Conservation (phyloP, 2,113 vertebrate species). For the Erythrolamprus reginae region DNA sequence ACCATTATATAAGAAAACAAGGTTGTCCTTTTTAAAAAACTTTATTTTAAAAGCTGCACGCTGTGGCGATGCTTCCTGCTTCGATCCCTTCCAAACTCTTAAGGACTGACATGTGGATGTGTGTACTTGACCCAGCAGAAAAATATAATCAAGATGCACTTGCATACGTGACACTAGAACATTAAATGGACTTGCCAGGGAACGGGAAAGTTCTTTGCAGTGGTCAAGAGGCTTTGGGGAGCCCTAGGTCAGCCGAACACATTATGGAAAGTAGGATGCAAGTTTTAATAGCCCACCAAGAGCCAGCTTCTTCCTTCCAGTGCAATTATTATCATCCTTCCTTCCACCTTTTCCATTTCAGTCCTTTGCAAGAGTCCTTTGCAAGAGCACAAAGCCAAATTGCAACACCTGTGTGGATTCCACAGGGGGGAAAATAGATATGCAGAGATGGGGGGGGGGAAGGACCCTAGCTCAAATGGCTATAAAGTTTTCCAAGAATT, state of each 20-base stretch:
- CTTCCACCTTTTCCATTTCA: not conserved
- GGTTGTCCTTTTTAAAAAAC: too few relatives aligned
- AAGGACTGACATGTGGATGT: slow-evolving; percentile 1
- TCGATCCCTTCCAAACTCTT: not conserved
- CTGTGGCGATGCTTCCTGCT: not conserved
- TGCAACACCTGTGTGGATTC: not conserved
- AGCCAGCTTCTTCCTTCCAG: not conserved
- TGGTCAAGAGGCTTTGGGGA: not conserved
- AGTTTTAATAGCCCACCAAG: not conserved
- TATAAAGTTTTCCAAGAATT: not conserved
- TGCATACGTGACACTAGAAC: not conserved
- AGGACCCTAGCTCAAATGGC: too few relatives aligned
- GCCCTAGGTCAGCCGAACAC: not conserved
- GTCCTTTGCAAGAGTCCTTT: not conserved
- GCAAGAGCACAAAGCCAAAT: not conserved
- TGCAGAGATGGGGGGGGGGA: not conserved
- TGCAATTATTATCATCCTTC: not conserved
- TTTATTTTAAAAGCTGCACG: not conserved
- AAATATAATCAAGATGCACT: not conserved
- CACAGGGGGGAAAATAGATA: not conserved
- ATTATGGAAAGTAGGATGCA: not conserved
- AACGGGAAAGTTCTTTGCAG: not conserved
- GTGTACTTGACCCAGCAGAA: slow-evolving; percentile 1
- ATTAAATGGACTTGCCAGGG: not conserved
- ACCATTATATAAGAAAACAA: slow-evolving; percentile 17